A percentile compares a stretch with the other conserved stretches of the same genome.
Conservation (phyloP, 1,140 invertebrate species). For the Neodiprion fabricii region DNA sequence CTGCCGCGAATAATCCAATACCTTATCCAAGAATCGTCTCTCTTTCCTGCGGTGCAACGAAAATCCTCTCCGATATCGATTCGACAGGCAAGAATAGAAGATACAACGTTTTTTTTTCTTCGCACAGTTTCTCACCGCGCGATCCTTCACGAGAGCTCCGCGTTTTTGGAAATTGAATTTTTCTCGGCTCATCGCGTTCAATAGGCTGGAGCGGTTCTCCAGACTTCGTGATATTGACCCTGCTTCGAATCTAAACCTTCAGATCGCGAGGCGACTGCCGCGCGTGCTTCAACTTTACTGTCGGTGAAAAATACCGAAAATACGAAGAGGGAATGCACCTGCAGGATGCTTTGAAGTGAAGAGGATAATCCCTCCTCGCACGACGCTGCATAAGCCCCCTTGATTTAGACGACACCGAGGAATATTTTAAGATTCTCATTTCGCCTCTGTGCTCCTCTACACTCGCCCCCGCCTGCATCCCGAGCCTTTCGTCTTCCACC, state of each 20-base stretch:
- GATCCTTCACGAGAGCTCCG: too few species aligned
- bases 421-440: constrained; percentile 61
- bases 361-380: constrained; percentile 57
- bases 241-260: not conserved
- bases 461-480: not conserved
- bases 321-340: constrained; percentile 46
- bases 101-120: too few species aligned
- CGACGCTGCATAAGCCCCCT: constrained; percentile 57
- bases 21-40: too few species aligned
- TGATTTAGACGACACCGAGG: constrained; percentile 60
- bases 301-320: not conserved
- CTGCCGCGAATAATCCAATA: too few species aligned
- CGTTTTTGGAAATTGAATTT: too few species aligned
- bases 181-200: too few species aligned
- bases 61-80: too few species aligned
- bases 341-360: constrained; percentile 61
- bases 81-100: too few species aligned
- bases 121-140: too few species aligned
- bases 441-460: not conserved
- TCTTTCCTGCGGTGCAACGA: too few species aligned
- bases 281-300: not conserved
- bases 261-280: not conserved
- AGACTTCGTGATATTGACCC: not conserved
- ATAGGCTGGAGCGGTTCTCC: not conserved
- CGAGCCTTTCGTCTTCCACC: not conserved